Base-by-base conservation (phyloP, 2,113 vertebrate genomes). In the Chaenogobius annularis region DNA sequence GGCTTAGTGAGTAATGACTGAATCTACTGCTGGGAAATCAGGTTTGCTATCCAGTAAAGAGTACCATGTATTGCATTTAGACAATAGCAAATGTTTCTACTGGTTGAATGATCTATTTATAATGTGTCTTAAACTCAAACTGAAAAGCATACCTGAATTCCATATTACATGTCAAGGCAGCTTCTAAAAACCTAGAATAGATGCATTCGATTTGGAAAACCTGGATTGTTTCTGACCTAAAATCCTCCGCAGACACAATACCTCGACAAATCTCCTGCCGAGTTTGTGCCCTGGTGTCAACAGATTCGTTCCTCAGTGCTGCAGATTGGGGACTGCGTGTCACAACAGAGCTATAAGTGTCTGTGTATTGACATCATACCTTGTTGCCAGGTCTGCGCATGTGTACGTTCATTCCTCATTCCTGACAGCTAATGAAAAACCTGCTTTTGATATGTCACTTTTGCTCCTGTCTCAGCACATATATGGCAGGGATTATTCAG, bases 401-500 rank as follows among this genome's bases (percentile, higher is more conserved):
- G 7, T 68, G 77, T 69, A 66, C 65, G 66, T 73, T 85, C 76
- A 84, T 87, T 85, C 74, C 81, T 90, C 80, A 58, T 79, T 76
- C 46, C 76, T 81, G 83, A 83, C 82, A 88, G 83, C 79, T 75
- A 80, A 88, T 84, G 79, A 88, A 85, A 91, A 87, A 80, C 19
- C 31, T 79, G 65, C 78, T 83, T 83, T 83, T 83, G 70, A 85
- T 73, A 72, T 78, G 77, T 83, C 85, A 88, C 70, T 74, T 84
- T 81, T 52, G 58, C 72, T 83, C 69, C 22, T 72, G 69, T 37
- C 70, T 64, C 61, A 56, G 67, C 70, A 78, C 71, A 76, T 70
- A 83, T 72, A 73, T 74, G 81, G 87, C 26, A 22, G 54, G 73
- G 77, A 78, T 81, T 76, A 86, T 71, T 69, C 58, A 58, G 65